Evolutionary conservation across 2,888 invertebrate species (phyloP), one percentile per base, ranked within the genome.

Genomic region (Argynnis bischoffii): DNA sequence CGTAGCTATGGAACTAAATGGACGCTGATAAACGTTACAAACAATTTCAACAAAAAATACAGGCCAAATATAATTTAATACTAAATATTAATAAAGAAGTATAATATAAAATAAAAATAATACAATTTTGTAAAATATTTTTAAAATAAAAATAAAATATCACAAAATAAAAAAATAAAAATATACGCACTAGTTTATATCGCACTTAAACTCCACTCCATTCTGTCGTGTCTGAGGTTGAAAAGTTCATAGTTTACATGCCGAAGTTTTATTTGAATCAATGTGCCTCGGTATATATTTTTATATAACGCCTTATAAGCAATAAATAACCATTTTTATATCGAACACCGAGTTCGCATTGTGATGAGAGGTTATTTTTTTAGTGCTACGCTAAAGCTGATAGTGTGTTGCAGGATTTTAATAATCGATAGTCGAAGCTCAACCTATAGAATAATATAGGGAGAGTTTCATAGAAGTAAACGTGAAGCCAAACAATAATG

Each of bases 241-340:
- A 67, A 70, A 55, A 50, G 64, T 71, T 63, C 15, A 66, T 47
- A 35, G 35, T 66, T 31, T 35, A 51, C 16, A 64, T 48, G 51
- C 53, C 21, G 50, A 65, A 57, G 26, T 50, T 65, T 64, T 57
- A 63, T 67, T 67, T 63, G 51, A 26, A 67, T 63, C 66, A 64
- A 63, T 48, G 55, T 67, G 63, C 50, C 51, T 69, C 69, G 69
- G 70, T 67, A 67, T 69, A 71, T 69, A 69, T 71, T 71, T 71
- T 71, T 71, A 67, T 71, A 71, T 54, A 26, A 59, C 48, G 55
- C 54, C 64, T 35, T 61, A 35, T 51, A 61, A 67, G 69, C 64
- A 61, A 64, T 67, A 66, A 66, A 66, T 55, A 41, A 35, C 6
- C 61, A 31, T 41, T 71, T 69, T 71, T 66, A 69, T 66, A 69